A percentile compares a stretch with the other conserved stretches of the same genome.
Conservation (phyloP, 2,888 invertebrate genomes). For the Synanthedon tipuliformis region DNA sequence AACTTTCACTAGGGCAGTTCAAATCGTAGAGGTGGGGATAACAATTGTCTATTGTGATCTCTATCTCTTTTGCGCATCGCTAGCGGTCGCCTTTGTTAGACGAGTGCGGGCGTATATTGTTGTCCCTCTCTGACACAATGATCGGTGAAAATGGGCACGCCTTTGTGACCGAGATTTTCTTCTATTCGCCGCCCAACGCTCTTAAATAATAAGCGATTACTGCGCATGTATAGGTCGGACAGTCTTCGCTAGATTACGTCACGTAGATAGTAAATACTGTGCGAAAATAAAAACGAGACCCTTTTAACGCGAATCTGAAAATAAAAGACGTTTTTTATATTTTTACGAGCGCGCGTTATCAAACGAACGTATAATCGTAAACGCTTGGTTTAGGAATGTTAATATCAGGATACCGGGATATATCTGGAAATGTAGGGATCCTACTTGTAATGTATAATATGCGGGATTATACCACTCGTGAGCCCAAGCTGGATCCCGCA, state of each 20-base stretch:
- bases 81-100: slow-evolving; percentile 44
- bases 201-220: slow-evolving; percentile 5
- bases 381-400: not conserved
- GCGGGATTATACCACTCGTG: no score
- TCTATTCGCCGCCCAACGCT: slow-evolving; percentile 6
- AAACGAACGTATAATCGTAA: not conserved
- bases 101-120: slow-evolving; percentile 20
- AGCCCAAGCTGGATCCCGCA: no score
- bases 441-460: no score
- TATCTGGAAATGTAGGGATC: no score
- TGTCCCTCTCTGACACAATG: slow-evolving; percentile 44
- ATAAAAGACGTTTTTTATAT: slow-evolving; percentile 6
- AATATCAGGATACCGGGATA: no score
- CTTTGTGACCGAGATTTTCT: slow-evolving; percentile 14
- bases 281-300: not conserved
- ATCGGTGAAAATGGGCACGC: slow-evolving; percentile 36
- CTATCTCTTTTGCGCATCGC: slow-evolving; percentile 59
- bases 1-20: slow-evolving; percentile 38
- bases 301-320: not conserved
- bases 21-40: slow-evolving; percentile 48
- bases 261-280: not conserved
- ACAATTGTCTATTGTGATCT: slow-evolving; percentile 69
- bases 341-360: slow-evolving; percentile 8
- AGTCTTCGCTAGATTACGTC: not conserved
- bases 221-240: slow-evolving; percentile 36